Evolutionary conservation across 2,888 invertebrate species (phyloP), one percentile per base, ranked within the genome.

Genomic region (Ferdinandea cuprea): DNA sequence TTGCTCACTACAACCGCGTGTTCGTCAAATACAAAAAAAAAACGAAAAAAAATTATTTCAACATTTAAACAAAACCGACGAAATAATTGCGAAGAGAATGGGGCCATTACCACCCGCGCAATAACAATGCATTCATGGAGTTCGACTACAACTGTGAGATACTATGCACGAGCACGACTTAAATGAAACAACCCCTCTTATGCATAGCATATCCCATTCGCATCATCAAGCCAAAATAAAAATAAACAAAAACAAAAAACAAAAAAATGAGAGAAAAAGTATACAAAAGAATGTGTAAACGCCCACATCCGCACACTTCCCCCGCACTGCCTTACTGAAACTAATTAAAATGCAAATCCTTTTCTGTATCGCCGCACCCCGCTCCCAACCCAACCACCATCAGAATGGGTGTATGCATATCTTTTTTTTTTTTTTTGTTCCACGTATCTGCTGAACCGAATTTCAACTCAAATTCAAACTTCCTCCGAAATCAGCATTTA

Each of bases 281-380:
- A 74, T 50, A 76, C 80, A 76, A 66, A 69, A 63, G 69, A 80
- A 80, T 71, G 77, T 71, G 76, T 66, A 56, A 61, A 72, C 81
- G 40, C 66, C 71, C 77, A 46, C 61, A 48, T 40, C 7, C 30
- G n/a, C 44, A 42, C 21, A 25, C n/a, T 28, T 8, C 28, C 9
- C 32, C 37, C 59, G 7, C 50, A 42, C 40, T 35, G 48, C 48
- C 66, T 50, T 56, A 59, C 63, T 40, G 44, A 58, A 71, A 77
- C 81, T 81, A 71, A 81, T 81, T 81, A 77, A 81, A 77, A 81
- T 66, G 66, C 77, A 77, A 81, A 81, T 81, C 81, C 77, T 61
- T 59, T 52, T 79, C 66, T 25, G 25, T 25, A 25, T 2, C 25
- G 5, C 25, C 25, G 25, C 5, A 25, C 25, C 25, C 5, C 25